Base-by-base conservation (phyloP, 2,113 vertebrate genomes). In the Drymodes brunneopygia region DNA sequence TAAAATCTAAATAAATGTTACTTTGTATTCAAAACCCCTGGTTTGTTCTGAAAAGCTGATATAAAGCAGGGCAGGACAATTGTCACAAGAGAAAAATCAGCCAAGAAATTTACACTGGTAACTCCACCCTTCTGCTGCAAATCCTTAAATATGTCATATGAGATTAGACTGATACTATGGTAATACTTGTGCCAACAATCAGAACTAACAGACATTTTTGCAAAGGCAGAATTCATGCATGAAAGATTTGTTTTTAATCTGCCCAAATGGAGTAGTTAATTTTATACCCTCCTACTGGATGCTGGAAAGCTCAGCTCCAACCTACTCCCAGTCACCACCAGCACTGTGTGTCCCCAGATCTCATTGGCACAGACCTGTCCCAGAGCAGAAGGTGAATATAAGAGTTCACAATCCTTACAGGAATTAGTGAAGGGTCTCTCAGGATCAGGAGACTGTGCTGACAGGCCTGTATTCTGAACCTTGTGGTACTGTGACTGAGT, bases 81-180 rank as follows among this genome's bases (percentile, higher is more conserved):
- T 91, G 71, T 77, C 74, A 86, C 74, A 65, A 56, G 61, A 17
- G 19, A 82, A 19, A 44, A 74, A 81, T 66, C 60, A 53, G 72
- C 56, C 88, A 93, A 78, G 56, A 93, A 91, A 90, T 71, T 78
- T 51, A 81, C 47, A 40, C 24, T 74, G 75, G 23, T 90, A 88
- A 38, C 66, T 83, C 67, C 80, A 86, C 91, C 56, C 75, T 95
- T 86, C 71, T 91, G 60, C 88, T 94, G 79, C 77, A 86, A 73
- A 84, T 78, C 70, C 80, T 94, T 92, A 81, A 92, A 81, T 78
- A 77, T n/a, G 71, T 86, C 51, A 28, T 40, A 48, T 6, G 58
- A 88, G 79, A 90, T 90, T 66, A 97, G 45, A 80, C 71, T 8
- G 11, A 82, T 85, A 80, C 42, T 69, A n/a, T 24, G 4, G 67